These are phyloP conservation scores for Sminthopsis crassicaudata DNA, from an alignment of 2,113 vertebrate genomes.

Conservation along the genomic window DNA sequence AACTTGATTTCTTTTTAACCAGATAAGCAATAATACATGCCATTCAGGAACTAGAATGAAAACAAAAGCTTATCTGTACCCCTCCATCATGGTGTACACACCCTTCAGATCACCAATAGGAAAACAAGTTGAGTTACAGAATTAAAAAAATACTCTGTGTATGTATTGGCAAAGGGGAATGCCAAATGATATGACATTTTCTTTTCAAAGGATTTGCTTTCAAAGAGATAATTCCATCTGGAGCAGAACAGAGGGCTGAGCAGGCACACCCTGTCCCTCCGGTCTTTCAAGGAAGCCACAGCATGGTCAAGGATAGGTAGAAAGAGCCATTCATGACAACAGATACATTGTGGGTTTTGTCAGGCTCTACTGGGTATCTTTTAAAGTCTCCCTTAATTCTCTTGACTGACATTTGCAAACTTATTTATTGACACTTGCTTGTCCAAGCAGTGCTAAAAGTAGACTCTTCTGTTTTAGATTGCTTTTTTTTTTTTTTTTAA, in stretches of 20 bases:
- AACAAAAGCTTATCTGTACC: constrained; percentile 38
- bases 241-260: constrained; percentile 65
- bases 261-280: constrained; percentile 61
- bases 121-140: constrained; percentile 51
- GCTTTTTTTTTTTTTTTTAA: no score
- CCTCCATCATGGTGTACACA: constrained; percentile 39
- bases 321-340: constrained; percentile 52
- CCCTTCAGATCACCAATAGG: constrained; percentile 37
- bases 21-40: constrained; percentile 48
- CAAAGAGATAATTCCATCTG: constrained; percentile 74
- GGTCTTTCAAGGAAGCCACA: constrained; percentile 24
- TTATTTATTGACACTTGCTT: constrained; percentile 10
- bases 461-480: constrained; percentile 59
- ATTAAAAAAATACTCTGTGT: constrained; percentile 49
- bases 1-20: constrained; percentile 6
- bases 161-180: constrained; percentile 70
- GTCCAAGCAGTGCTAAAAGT: constrained; percentile 42
- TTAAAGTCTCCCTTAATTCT: constrained; percentile 49
- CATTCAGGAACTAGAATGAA: constrained; percentile 29
- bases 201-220: constrained; percentile 67
- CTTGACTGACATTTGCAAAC: constrained; percentile 39
- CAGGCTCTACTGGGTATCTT: constrained; percentile 24
- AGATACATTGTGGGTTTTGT: constrained; percentile 48
- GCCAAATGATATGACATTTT: constrained; percentile 60
- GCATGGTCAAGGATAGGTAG: constrained; percentile 53